These are phyloP conservation scores for Styela plicata DNA, from an alignment of 23 tunicate genomes.

Conservation along the genomic window DNA sequence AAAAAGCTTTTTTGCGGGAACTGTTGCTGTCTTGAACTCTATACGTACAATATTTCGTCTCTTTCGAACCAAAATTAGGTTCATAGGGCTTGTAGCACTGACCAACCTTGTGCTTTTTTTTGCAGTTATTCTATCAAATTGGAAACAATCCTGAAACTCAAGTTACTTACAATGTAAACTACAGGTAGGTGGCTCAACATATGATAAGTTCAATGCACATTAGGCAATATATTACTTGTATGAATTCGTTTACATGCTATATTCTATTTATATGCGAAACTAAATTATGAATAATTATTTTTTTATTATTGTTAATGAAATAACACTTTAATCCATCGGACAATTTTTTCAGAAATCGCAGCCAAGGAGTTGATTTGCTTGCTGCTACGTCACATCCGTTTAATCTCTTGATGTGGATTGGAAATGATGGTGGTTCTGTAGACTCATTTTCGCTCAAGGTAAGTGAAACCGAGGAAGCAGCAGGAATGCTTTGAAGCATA, in stretches of 20 bases:
- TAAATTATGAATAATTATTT: background rate
- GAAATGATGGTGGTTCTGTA: conserved; percentile 41
- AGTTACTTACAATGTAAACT: conserved; percentile 37
- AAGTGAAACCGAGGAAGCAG: background rate
- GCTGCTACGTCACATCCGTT: conserved; percentile 81
- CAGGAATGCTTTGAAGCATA: too few relatives aligned
- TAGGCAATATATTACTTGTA: too few relatives aligned
- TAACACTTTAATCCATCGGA: background rate
- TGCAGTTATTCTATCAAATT: conserved; percentile 51
- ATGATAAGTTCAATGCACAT: too few relatives aligned
- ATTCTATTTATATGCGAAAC: background rate
- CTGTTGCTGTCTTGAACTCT: too few relatives aligned
- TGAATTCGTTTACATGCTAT: background rate
- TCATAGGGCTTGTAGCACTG: too few relatives aligned
- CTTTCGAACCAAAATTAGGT: too few relatives aligned
- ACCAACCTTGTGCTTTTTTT: too few relatives aligned
- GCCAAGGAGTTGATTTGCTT: conserved; percentile 46
- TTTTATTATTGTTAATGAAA: background rate
- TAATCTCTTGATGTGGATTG: conserved; percentile 73
- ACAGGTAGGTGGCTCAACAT: too few relatives aligned
- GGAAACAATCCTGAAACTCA: conserved; percentile 25
- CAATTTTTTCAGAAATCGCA: conserved; percentile 42
- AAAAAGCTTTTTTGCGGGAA: too few relatives aligned
- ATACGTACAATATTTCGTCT: too few relatives aligned
- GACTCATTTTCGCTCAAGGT: conserved; percentile 61